Conservation (phyloP, 2,888 invertebrate genomes). For the Laspeyria flexula region DNA sequence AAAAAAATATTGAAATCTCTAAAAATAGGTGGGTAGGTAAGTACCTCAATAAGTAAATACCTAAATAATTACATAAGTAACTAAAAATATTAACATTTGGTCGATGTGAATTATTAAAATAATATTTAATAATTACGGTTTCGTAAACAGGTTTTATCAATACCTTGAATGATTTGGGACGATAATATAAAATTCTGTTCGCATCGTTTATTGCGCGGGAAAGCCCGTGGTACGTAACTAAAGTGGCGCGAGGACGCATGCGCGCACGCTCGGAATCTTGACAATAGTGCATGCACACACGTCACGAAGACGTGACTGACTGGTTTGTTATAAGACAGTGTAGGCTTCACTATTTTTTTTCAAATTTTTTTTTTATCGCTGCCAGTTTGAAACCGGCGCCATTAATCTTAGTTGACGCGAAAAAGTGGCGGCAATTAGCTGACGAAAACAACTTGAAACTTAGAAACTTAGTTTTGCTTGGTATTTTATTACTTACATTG, state of each 20-base stretch:
- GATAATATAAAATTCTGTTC: constrained; percentile 33
- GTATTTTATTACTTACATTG: not conserved
- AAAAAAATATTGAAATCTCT: too few relatives aligned
- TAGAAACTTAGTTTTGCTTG: not conserved
- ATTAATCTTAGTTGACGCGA: constrained; percentile 28
- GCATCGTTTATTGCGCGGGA: constrained; percentile 47
- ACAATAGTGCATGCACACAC: constrained; percentile 39
- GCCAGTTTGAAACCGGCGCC: constrained; percentile 14
- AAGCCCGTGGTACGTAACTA: constrained; percentile 53
- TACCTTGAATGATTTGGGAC: too few relatives aligned
- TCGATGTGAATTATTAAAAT: too few relatives aligned
- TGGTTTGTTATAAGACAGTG: constrained; percentile 15
- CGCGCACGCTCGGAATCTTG: constrained; percentile 50
- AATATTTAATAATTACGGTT: too few relatives aligned
- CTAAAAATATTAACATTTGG: too few relatives aligned
- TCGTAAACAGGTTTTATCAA: too few relatives aligned
- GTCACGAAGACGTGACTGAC: constrained; percentile 36
- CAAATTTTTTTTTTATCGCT: constrained; percentile 10
- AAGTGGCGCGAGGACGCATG: constrained; percentile 68
- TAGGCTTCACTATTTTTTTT: constrained; percentile 9
- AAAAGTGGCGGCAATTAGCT: constrained; percentile 20
- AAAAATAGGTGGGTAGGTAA: too few relatives aligned
- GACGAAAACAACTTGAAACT: constrained; percentile 3
- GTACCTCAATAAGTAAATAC: too few relatives aligned
- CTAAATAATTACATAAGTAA: too few relatives aligned